Conservation (phyloP, 1,140 invertebrate species). For the Drosophila suzukii region DNA sequence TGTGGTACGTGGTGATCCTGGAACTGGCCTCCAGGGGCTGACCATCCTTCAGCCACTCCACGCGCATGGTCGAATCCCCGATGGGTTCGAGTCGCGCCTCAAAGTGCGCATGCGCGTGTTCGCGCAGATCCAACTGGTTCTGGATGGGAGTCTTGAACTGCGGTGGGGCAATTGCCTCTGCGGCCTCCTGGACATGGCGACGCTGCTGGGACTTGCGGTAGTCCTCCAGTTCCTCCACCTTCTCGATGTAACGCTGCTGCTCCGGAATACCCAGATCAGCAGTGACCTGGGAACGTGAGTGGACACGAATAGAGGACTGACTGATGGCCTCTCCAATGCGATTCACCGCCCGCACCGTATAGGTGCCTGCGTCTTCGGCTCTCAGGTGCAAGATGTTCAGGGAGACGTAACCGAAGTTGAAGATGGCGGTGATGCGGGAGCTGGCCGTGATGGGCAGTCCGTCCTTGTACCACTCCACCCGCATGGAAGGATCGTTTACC, state of each 20-base stretch:
- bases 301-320: conserved; percentile 91
- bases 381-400: conserved; percentile 98
- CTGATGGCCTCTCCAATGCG: conserved; percentile 93
- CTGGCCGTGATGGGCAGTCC: conserved; percentile 96
- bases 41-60: conserved; percentile 98
- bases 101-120: conserved; percentile 97
- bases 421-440: conserved; percentile 97
- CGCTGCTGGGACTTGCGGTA: conserved; percentile 92
- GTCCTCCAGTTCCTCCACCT: conserved; percentile 96
- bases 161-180: conserved; percentile 91
- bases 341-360: conserved; percentile 95
- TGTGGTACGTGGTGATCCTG: conserved; percentile 97
- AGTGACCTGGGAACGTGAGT: conserved; percentile 91
- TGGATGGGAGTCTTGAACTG: conserved; percentile 97
- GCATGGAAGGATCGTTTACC: conserved; percentile 98
- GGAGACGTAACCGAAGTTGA: conserved; percentile 99
- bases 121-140: conserved; percentile 94
- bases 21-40: conserved; percentile 95
- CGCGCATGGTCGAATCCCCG: conserved; percentile 94
- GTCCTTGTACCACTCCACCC: conserved; percentile 99
- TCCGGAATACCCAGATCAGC: conserved; percentile 95
- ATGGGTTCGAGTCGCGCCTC: conserved; percentile 97
- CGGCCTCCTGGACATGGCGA: conserved; percentile 90
- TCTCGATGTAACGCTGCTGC: conserved; percentile 96
- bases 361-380: conserved; percentile 96